Evolutionary conservation across 2,113 vertebrate genomes (phyloP).

Genomic region (Barnardius zonarius): DNA sequence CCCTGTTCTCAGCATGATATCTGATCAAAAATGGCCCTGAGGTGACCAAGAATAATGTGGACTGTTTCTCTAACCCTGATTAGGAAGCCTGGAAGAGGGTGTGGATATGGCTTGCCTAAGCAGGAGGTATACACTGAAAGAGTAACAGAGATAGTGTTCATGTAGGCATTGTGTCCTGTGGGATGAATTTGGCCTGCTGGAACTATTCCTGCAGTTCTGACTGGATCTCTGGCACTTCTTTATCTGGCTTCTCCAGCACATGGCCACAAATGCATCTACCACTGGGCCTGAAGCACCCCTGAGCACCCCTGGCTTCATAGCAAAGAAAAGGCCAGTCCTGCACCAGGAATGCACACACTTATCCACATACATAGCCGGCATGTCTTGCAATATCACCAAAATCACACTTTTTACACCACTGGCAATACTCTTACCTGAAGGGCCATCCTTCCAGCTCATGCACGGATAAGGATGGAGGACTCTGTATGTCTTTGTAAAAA

Average conservation of each 20-base stretch:
- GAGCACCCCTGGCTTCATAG: too few species aligned
- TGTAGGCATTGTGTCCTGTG: not conserved
- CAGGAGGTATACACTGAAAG: not conserved
- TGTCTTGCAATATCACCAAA: fast-evolving
- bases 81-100: conserved; percentile 25
- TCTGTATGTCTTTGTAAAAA: not conserved
- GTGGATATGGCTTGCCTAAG: not conserved
- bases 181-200: not conserved
- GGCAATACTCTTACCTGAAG: not conserved
- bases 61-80: conserved; percentile 35
- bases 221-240: not conserved
- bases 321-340: fast-evolving
- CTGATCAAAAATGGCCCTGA: not conserved
- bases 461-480: not conserved
- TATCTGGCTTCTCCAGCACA: fast-evolving
- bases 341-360: not conserved
- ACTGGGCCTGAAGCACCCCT: not conserved
- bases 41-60: conserved; percentile 20
- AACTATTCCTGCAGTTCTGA: not conserved
- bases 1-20: not conserved
- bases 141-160: not conserved
- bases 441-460: not conserved
- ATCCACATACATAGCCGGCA: fast-evolving
- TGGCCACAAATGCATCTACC: not conserved
- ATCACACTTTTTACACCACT: not conserved